Conservation (phyloP, 2,888 invertebrate genomes). For the Sphaeridia pumilis region DNA sequence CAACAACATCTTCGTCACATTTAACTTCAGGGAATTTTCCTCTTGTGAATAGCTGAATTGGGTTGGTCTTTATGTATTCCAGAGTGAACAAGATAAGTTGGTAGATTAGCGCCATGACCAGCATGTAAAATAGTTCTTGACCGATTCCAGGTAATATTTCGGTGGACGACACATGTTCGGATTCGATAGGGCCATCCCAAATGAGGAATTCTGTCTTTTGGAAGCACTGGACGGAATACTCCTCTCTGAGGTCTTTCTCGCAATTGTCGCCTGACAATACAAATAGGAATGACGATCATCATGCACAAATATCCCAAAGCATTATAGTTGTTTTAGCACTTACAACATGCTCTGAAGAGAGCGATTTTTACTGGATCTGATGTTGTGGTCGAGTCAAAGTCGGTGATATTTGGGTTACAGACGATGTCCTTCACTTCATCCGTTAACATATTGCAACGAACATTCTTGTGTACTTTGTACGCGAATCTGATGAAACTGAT, state of each 20-base stretch:
- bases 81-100: slow-evolving; percentile 12
- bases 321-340: no score
- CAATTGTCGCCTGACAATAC: background rate
- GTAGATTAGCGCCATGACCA: slow-evolving; percentile 17
- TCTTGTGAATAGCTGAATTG: background rate
- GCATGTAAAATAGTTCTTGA: slow-evolving; percentile 20
- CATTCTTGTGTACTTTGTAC: slow-evolving; percentile 18
- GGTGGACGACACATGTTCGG: slow-evolving; percentile 3
- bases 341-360: slow-evolving; percentile 1
- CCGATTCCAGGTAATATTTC: slow-evolving; percentile 20
- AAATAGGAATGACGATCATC: no score
- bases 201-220: background rate
- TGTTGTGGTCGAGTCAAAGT: background rate
- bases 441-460: slow-evolving; percentile 20
- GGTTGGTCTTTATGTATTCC: slow-evolving; percentile 3
- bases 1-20: slow-evolving; percentile 16
- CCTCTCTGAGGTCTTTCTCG: background rate
- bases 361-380: background rate
- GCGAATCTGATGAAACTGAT: slow-evolving; percentile 18
- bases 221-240: background rate
- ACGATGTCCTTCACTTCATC: slow-evolving; percentile 12
- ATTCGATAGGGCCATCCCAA: slow-evolving; percentile 5
- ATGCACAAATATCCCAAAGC: no score
- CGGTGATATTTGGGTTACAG: slow-evolving; percentile 12
- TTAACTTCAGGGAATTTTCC: slow-evolving; percentile 3